Evolutionary conservation across 2,113 vertebrate species (phyloP).

Genomic region (Acanthisitta chloris): DNA sequence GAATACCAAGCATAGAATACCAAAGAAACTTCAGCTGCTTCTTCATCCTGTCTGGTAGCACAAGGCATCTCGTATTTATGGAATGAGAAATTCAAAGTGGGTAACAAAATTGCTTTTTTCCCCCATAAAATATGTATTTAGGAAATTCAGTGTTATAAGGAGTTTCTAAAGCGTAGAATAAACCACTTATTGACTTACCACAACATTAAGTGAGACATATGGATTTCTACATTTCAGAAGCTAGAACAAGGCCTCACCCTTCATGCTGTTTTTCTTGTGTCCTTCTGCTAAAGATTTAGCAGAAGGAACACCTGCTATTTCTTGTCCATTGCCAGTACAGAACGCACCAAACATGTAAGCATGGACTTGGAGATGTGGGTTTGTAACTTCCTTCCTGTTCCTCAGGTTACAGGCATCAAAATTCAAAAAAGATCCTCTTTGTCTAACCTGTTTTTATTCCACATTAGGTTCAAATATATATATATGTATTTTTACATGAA

Average conservation of each 20-base stretch:
- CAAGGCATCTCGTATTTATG: not conserved
- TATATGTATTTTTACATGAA: not conserved
- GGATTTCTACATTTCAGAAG: not conserved
- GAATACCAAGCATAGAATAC: not conserved
- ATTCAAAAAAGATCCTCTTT: not conserved
- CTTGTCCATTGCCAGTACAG: not conserved
- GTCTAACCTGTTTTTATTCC: not conserved
- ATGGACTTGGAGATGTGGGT: not conserved
- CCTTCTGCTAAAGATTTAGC: not conserved
- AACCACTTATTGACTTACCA: not conserved
- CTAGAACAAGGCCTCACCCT: not conserved
- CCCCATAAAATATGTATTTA: not conserved
- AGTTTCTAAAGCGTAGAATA: not conserved
- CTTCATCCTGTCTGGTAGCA: not conserved
- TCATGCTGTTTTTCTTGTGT: not conserved
- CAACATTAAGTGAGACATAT: not conserved
- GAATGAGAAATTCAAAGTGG: not conserved
- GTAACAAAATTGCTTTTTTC: not conserved
- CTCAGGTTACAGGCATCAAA: not conserved
- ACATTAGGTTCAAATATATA: accelerated
- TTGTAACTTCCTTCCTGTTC: not conserved
- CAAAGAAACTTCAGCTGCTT: not conserved
- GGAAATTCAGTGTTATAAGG: not conserved
- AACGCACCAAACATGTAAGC: not conserved
- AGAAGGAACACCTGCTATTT: not conserved